Conservation (phyloP, 1,140 invertebrate species). For the Rhyzopertha dominica region DNA sequence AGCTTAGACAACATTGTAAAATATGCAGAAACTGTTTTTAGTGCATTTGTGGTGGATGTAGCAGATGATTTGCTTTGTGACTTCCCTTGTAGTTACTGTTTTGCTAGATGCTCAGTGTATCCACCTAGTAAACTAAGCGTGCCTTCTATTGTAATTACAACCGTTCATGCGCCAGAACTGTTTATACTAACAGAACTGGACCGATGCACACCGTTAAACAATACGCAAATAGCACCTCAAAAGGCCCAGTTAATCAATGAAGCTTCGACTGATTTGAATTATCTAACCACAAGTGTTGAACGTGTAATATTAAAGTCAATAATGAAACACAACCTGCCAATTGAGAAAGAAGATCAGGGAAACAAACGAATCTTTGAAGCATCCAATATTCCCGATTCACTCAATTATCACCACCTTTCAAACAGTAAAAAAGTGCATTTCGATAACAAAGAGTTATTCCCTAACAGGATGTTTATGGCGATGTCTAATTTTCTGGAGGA, state of each 20-base stretch:
- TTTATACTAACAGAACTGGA: slow-evolving; percentile 5
- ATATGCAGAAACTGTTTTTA: not conserved
- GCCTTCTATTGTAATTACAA: slow-evolving; percentile 9
- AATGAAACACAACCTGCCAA: slow-evolving; percentile 19
- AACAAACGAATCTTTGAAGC: too few species aligned
- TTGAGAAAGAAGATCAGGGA: slow-evolving; percentile 3
- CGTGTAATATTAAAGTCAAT: slow-evolving; percentile 26
- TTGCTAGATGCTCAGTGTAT: slow-evolving; percentile 11
- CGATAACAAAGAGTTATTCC: slow-evolving; percentile 15
- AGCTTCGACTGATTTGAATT: slow-evolving; percentile 9
- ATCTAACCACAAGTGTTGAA: slow-evolving; percentile 18
- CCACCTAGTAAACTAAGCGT: slow-evolving; percentile 3
- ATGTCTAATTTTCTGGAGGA: slow-evolving; percentile 43
- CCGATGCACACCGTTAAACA: too few species aligned
- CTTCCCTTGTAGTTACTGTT: too few species aligned
- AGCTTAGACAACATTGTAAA: too few species aligned
- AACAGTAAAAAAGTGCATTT: slow-evolving; percentile 36
- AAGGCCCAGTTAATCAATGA: slow-evolving; percentile 10
- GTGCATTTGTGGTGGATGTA: too few species aligned
- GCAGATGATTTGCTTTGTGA: too few species aligned
- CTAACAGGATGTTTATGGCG: slow-evolving; percentile 32
- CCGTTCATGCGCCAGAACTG: slow-evolving; percentile 16
- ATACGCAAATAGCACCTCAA: slow-evolving; percentile 11
- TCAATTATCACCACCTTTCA: slow-evolving; percentile 30
- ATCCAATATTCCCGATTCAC: slow-evolving; percentile 29